Evolutionary conservation across 2,888 invertebrate species (phyloP), one percentile per base, ranked within the genome.

Genomic region (Omphaloscelis lunosa): DNA sequence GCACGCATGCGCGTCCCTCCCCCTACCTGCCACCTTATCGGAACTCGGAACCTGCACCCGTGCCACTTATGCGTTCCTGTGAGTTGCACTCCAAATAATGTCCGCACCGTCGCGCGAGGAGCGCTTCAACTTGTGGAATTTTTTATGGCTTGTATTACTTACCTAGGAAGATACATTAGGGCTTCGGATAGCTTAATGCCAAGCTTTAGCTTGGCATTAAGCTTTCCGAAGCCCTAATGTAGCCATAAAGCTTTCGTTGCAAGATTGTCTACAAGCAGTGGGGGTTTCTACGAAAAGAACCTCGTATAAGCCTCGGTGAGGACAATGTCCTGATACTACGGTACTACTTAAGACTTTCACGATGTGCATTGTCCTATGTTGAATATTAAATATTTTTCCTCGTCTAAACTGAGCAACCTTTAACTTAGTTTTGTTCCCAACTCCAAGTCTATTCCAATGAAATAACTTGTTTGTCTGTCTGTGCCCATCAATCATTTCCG

Each of bases 1-100:
- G 94, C 95, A 94, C 96, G 96, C 96, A 96, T 96, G 96, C 96
- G 96, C 92, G 91, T 89, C 89, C 87, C 89, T 84, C 88, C 86
- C 88, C 88, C 88, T 87, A 70, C 86, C 83, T 79, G 85, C 88
- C 85, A 83, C 79, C 86, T 87, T 86, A 80, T 86, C 87, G 88
- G 79, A 85, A 84, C 89, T 90, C 91, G 90, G 92, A 92, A 92
- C 93, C 91, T 92, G 92, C 93, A 93, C 92, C 91, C 92, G 90
- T 88, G 85, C 85, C 83, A 91, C 89, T 87, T 89, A 88, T 93
- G 93, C 91, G 91, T 90, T 93, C 94, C 94, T 94, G 92, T 91
- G 91, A 93, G 88, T 91, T 93, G 92, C 93, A 92, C 92, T 91
- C 92, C 89, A 89, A 91, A 89, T 92, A 89, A 90, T 91, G 89